Evolutionary conservation across 2,888 invertebrate genomes (phyloP).

Genomic region (Lithophane leautieri): DNA sequence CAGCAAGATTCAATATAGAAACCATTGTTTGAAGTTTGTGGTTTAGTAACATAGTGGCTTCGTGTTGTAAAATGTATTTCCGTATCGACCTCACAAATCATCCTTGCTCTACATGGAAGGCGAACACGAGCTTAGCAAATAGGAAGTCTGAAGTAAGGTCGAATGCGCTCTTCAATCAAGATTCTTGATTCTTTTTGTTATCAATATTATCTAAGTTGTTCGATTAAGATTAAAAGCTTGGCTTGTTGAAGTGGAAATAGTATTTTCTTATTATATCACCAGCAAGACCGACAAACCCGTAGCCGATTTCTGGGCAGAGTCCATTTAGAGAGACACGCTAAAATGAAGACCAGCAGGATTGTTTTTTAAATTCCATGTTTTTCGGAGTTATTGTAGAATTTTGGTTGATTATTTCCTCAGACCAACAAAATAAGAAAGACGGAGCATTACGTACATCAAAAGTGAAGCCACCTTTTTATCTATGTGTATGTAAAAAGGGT

Average conservation of each 20-base stretch:
- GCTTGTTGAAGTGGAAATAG: background rate
- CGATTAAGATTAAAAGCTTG: conserved; percentile 8
- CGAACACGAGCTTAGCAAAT: conserved; percentile 68
- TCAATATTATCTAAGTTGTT: conserved; percentile 19
- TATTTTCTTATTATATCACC: background rate
- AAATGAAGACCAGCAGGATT: background rate
- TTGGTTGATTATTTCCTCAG: conserved; percentile 17
- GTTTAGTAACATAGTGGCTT: conserved; percentile 44
- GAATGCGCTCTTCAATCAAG: conserved; percentile 41
- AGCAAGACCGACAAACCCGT: background rate
- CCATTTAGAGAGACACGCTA: background rate
- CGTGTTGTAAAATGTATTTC: conserved; percentile 63
- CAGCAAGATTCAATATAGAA: conserved; percentile 3
- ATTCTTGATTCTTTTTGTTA: conserved; percentile 40
- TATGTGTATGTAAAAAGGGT: no score
- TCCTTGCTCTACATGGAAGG: conserved; percentile 76
- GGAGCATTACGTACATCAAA: no score
- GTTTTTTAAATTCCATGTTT: conserved; percentile 7
- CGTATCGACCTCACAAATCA: conserved; percentile 70
- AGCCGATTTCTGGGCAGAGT: background rate
- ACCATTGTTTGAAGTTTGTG: conserved; percentile 42
- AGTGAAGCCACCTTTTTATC: no score
- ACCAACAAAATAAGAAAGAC: no score
- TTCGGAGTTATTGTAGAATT: background rate
- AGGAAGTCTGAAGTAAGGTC: conserved; percentile 68